Conservation (phyloP, 2,888 invertebrate species). For the Plebejus argus region DNA sequence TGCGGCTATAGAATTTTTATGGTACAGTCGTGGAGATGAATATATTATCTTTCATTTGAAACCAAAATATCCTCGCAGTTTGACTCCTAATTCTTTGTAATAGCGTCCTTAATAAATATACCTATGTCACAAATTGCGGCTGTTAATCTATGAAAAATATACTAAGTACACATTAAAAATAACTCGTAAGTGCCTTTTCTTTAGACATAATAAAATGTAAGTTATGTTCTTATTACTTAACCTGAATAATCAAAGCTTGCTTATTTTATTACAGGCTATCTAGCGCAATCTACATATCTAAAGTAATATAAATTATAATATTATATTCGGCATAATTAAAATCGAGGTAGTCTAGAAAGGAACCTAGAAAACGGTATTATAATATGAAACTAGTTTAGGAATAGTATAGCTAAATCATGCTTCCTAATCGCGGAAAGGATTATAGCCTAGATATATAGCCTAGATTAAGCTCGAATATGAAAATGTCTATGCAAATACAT, state of each 20-base stretch:
- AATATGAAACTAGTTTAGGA: conserved; percentile 27
- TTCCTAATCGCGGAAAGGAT: conserved; percentile 16
- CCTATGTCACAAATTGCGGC: too few species aligned
- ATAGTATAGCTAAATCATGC: not conserved
- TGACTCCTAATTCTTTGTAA: too few species aligned
- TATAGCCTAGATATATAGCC: conserved; percentile 23
- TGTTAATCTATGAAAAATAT: too few species aligned
- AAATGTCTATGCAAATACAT: conserved; percentile 23
- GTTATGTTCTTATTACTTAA: not conserved
- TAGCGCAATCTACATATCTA: not conserved
- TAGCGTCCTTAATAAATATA: too few species aligned
- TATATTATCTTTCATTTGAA: too few species aligned
- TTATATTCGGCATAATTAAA: not conserved
- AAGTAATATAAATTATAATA: not conserved
- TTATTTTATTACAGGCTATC: not conserved
- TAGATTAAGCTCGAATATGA: conserved; percentile 20
- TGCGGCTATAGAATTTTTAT: too few species aligned
- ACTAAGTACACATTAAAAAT: too few species aligned
- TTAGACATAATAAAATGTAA: not conserved
- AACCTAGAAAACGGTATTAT: not conserved
- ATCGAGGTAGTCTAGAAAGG: conserved; percentile 6
- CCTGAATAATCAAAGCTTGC: not conserved
- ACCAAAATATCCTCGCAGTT: too few species aligned
- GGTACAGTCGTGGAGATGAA: too few species aligned
- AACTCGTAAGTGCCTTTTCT: too few species aligned